Conservation (phyloP, 2,888 invertebrate genomes). For the Acanthosepion esculentum region DNA sequence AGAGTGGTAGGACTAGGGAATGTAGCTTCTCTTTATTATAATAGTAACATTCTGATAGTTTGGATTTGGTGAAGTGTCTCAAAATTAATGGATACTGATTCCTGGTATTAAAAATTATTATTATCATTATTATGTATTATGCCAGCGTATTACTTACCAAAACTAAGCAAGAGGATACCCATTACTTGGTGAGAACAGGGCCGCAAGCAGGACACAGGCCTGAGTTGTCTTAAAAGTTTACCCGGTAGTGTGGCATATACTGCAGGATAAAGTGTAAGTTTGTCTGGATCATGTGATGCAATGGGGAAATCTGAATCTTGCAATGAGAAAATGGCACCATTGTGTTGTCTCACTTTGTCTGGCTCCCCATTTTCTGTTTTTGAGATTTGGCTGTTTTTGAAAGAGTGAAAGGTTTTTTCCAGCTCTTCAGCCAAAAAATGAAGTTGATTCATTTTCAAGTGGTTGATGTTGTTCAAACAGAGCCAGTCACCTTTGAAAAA, state of each 20-base stretch:
- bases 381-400: conserved; percentile 64
- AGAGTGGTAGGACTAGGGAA: too few relatives aligned
- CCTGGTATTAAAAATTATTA: too few relatives aligned
- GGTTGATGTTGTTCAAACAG: conserved; percentile 69
- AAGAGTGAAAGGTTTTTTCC: conserved; percentile 65
- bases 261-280: conserved; percentile 66
- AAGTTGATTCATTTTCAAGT: conserved; percentile 64
- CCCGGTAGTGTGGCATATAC: conserved; percentile 67
- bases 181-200: conserved; percentile 66
- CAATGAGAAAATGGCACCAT: conserved; percentile 68
- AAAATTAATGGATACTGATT: too few relatives aligned
- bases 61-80: too few relatives aligned
- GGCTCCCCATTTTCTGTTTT: conserved; percentile 65
- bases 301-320: conserved; percentile 65
- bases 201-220: conserved; percentile 67
- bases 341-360: conserved; percentile 65
- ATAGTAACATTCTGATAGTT: too few relatives aligned
- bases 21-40: too few relatives aligned
- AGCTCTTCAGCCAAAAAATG: conserved; percentile 71
- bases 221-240: conserved; percentile 68
- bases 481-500: conserved; percentile 70
- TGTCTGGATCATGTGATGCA: conserved; percentile 66
- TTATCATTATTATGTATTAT: too few relatives aligned
- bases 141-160: conserved; percentile 61
- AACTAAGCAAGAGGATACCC: conserved; percentile 70